Evolutionary conservation across 2,888 invertebrate species (phyloP), one percentile per base, ranked within the genome.

Genomic region (Amblyteles armatorius): DNA sequence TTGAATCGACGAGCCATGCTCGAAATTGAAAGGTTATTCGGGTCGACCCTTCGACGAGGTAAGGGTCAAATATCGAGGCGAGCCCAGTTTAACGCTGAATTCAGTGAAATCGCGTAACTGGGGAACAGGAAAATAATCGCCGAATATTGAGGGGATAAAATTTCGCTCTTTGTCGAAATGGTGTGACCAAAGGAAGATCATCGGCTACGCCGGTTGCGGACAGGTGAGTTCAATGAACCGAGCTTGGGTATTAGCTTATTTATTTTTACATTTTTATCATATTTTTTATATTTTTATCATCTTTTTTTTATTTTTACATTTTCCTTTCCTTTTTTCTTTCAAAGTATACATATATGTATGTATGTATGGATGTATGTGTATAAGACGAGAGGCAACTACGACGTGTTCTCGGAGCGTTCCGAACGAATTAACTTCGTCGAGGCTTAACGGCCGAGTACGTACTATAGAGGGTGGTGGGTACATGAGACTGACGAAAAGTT

Each of bases 141-240:
- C 29, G 29, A 29, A 29, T 29, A 29, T 29, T 29, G 4, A 29
- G 29, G 57, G 33, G 33, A 63, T 29, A 78, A 74, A n/a, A 82
- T 22, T 71, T 57, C n/a, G 13, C 16, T 22, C 26, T 33, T 19
- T n/a, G 11, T 74, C 26, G 40, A 44, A n/a, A 85, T 85, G 85
- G 74, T 85, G 72, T 85, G 79, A 85, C 82, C 69, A 13, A 67
- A 60, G 79, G 57, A 78, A 48, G 63, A 84, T 74, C 71, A 16
- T 65, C 73, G 82, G 76, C 79, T 71, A 44, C 48, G 79, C 79
- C 85, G 85, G 55, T 77, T 68, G 55, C 76, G 19, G 63, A 26
- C 65, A 85, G 79, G 85, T 85, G 44, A 85, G 82, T 33, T 50
- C 19, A 26, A 29, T 19, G 19, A 65, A 76, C 19, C 26, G 57